These are phyloP conservation scores for Platysteira castanea DNA, from an alignment of 2,113 vertebrate genomes.

Conservation along the genomic window DNA sequence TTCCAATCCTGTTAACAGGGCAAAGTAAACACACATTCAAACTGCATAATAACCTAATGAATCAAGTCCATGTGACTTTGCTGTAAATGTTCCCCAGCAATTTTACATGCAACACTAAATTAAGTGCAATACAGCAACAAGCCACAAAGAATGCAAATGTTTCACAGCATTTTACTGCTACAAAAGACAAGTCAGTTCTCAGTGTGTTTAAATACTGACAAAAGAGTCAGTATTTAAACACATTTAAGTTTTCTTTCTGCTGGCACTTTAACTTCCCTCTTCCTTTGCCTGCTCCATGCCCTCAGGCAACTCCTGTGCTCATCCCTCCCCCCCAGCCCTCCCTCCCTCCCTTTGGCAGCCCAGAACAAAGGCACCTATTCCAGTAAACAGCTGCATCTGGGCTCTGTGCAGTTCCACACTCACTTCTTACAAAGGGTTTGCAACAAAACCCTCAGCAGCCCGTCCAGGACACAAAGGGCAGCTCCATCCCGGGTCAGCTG, in stretches of 20 bases:
- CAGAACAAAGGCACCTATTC: conserved; percentile 19
- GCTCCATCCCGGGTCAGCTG: background rate
- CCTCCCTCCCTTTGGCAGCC: background rate
- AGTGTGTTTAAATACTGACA: background rate
- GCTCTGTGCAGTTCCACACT: background rate
- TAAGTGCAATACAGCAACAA: background rate
- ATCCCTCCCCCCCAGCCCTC: background rate
- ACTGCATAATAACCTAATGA: background rate
- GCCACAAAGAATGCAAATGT: background rate
- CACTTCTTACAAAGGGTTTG: background rate
- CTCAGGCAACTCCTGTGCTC: background rate
- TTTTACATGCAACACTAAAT: background rate
- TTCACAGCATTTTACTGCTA: background rate
- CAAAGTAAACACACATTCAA: conserved; percentile 1
- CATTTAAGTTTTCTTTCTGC: background rate
- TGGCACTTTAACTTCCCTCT: background rate
- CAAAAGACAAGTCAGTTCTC: background rate
- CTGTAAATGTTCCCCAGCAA: background rate
- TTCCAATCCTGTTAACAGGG: background rate
- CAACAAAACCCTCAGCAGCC: background rate
- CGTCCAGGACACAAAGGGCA: background rate
- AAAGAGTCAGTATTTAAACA: background rate
- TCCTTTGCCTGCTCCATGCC: background rate
- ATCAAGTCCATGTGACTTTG: conserved; percentile 12
- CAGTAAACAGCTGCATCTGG: background rate